Evolutionary conservation across 2,113 vertebrate species (phyloP), one percentile per base, ranked within the genome.

Genomic region (Spea multiplicata): DNA sequence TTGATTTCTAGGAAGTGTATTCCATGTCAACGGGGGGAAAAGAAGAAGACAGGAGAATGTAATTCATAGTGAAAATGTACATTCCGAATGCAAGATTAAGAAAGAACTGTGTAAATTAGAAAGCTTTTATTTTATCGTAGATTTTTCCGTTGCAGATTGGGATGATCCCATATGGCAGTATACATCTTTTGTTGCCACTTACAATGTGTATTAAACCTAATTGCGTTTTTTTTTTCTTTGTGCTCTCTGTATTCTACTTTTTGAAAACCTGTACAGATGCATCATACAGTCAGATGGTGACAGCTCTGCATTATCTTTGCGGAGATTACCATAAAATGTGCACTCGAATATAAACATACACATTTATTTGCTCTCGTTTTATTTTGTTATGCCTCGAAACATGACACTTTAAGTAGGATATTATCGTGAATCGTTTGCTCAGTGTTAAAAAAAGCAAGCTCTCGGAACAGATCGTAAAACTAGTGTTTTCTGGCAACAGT

Each of bases 61-160:
- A 17, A 17, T 59, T 47, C 52, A 57, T 30, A 55, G 74, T 57
- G 59, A 55, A 73, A 61, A 61, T 59, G 66, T 47, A 16, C 9
- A 70, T 76, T 70, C 68, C 14, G 7, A 61, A 77, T 77, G 75
- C 8, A 8, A 77, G 66, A 70, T 77, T 59, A 76, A 62, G 52
- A 46, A 8, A 48, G 66, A 77, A 61, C 44, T 13, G 52, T 9
- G 30, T 49, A 71, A 44, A 62, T 50, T 47, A 70, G 16, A 61
- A 30, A 46, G 3, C n/a, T 59, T 44, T 55, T 55, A 46, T 53
- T 45, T 16, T 44, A 57, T 57, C 16, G 4, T 5, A n/a, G 47
- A 64, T 16, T 64, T 65, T 50, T 55, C 49, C 10, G 47, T 59
- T 71, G 66, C 47, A 30, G n/a, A 1, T 8, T 47, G 14, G 57